Conservation (phyloP, 2,888 invertebrate genomes). For the Lasiommata megera region DNA sequence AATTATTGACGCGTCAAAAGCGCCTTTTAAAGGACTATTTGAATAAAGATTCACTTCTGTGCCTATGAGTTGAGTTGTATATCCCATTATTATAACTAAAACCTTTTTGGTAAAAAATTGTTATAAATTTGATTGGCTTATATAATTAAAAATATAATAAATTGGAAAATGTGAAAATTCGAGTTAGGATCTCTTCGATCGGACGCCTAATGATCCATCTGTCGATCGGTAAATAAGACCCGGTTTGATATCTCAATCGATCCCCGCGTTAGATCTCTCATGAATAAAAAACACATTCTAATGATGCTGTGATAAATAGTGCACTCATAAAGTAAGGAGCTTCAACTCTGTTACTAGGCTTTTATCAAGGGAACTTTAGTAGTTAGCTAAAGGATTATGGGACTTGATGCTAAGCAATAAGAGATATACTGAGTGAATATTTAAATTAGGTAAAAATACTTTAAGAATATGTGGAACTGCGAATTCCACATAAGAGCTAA, state of each 20-base stretch:
- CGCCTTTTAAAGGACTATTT: too few relatives aligned
- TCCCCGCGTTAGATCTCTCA: conserved; percentile 47
- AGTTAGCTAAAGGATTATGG: neutral
- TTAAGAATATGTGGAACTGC: neutral
- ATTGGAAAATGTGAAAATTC: conserved; percentile 25
- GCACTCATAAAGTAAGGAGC: conserved; percentile 21
- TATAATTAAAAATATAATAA: too few relatives aligned
- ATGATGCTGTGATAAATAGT: conserved; percentile 39
- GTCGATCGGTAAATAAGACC: conserved; percentile 40
- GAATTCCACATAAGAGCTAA: neutral
- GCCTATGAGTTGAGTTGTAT: too few relatives aligned
- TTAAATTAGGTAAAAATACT: neutral
- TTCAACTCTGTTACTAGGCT: conserved; percentile 14
- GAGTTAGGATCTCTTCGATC: conserved; percentile 38
- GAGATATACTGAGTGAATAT: neutral
- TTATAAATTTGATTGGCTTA: too few relatives aligned
- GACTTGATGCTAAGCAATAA: neutral
- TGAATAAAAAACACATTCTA: conserved; percentile 65
- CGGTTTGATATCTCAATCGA: conserved; percentile 60
- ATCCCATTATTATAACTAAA: too few relatives aligned
- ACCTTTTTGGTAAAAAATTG: too few relatives aligned
- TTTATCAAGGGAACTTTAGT: neutral
- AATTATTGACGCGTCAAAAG: too few relatives aligned
- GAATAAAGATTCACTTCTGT: too few relatives aligned
- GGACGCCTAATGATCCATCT: conserved; percentile 40